phyloP scores from a whole-genome alignment of 2,888 invertebrate genomes.

The Caenorhabditis uteleia region DNA sequence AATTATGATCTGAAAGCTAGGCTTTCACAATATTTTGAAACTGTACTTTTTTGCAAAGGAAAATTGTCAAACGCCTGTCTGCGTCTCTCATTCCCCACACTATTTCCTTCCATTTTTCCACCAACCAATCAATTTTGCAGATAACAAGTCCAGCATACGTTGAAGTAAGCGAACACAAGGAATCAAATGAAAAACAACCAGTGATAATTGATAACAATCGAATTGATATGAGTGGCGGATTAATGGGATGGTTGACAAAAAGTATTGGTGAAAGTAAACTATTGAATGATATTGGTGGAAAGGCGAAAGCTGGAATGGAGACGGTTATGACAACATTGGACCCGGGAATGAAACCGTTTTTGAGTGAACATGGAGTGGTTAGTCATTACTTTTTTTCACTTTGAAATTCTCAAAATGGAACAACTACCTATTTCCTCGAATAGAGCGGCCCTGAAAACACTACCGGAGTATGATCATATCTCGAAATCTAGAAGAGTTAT shows the following conservation, averaged over 20 bases:
- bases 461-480: too few species aligned
- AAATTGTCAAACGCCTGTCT: too few species aligned
- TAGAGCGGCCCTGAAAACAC: too few species aligned
- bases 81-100: too few species aligned
- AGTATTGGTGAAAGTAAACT: slow-evolving; percentile 44
- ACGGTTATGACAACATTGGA: slow-evolving; percentile 51
- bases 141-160: slow-evolving; percentile 23
- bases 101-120: too few species aligned
- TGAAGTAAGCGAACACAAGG: slow-evolving; percentile 15
- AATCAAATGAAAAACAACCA: neutral
- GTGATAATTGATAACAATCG: neutral
- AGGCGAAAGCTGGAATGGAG: slow-evolving; percentile 49
- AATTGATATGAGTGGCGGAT: slow-evolving; percentile 47
- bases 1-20: too few species aligned
- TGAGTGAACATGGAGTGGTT: slow-evolving; percentile 42
- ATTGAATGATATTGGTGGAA: slow-evolving; percentile 43
- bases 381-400: slow-evolving; percentile 1
- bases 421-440: too few species aligned
- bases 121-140: too few species aligned
- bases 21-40: too few species aligned
- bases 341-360: slow-evolving; percentile 53
- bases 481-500: too few species aligned
- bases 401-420: neutral
- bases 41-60: too few species aligned
- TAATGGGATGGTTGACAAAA: slow-evolving; percentile 49